Evolutionary conservation across 1,140 invertebrate species (phyloP).

Genomic region (Plodia interpunctella): DNA sequence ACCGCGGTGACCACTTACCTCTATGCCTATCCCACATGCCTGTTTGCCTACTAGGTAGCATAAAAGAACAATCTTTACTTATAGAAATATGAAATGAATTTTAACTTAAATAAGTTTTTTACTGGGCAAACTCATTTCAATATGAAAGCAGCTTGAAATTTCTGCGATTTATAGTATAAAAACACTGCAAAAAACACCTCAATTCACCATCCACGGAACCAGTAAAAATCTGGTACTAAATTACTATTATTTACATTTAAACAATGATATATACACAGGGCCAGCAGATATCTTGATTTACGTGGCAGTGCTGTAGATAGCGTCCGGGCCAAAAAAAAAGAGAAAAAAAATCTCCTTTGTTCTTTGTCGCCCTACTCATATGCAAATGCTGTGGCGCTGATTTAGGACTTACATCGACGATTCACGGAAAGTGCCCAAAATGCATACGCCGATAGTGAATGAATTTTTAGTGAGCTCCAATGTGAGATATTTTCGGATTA

Average conservation of each 20-base stretch:
- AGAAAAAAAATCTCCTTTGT: neutral
- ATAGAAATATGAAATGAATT: too few relatives aligned
- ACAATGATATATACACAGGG: neutral
- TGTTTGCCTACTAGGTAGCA: too few relatives aligned
- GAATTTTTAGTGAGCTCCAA: neutral
- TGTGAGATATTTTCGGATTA: neutral
- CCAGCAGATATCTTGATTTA: neutral
- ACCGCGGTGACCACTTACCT: too few relatives aligned
- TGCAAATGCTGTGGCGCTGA: neutral
- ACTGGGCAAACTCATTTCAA: too few relatives aligned
- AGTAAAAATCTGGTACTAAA: neutral
- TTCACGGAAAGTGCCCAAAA: neutral
- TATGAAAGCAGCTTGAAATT: too few relatives aligned
- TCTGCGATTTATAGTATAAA: neutral
- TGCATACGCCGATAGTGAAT: slow-evolving; percentile 2
- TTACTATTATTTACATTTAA: slow-evolving; percentile 4
- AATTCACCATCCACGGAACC: neutral
- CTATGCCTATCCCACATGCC: too few relatives aligned
- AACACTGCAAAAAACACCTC: neutral
- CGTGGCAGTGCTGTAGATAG: slow-evolving; percentile 1
- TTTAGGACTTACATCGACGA: slow-evolving; percentile 1
- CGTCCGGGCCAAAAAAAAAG: neutral
- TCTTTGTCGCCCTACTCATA: slow-evolving; percentile 6
- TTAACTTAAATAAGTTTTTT: too few relatives aligned
- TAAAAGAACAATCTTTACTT: too few relatives aligned